Base-by-base conservation (phyloP, 35 echinoderm and acorn worm genomes). In the Patiria miniata region DNA sequence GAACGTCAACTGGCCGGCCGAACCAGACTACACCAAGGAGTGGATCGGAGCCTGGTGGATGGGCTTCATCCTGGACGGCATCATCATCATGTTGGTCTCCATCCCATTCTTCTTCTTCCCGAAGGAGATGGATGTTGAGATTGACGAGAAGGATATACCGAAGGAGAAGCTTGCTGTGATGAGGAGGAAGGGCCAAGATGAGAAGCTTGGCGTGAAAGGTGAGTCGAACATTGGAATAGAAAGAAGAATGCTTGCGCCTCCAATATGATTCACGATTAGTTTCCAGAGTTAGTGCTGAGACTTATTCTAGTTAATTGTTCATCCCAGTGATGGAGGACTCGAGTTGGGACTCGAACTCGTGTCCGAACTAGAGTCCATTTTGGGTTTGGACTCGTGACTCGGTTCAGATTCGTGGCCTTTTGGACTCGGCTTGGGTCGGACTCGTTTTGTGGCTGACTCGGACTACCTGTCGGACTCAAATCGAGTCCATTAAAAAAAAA, bases 41-140 rank as follows among this genome's bases (percentile, higher is more conserved):
- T 97, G 87, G 77, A 79, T 97, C 9, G 95, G 95, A 0, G 95
- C 95, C 0, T 97, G 95, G 95, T 97, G 95, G 95, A 65, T 97
- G 8, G 95, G 95, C 12, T 97, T 87, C 51, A 39, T 97, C 36
- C 59, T 97, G 28, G 69, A 90, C 36, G 91, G 91, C 15, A 6
- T 40, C 9, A 57, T 91, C 22, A 57, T 87, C 36, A 16, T 97
- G 19, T 26, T 93, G 7, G 79, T 89, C 18, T 87, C 87, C 38
- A 77, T 97, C 28, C 95, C 91, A 28, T 76, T 90, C 19, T 93
- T 91, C 81, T 93, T 97, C 84, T 97, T 97, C 82, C 95, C 95
- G 29, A 90, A 90, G 88, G 88, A 83, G 65, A 73, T 73, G 65
- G 34, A 73, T 73, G 26, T 73, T 26, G 65, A 73, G 29, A 83